Evolutionary conservation across 2,797 vertebrate species (phyloP).

Genomic region (Argentina silus): DNA sequence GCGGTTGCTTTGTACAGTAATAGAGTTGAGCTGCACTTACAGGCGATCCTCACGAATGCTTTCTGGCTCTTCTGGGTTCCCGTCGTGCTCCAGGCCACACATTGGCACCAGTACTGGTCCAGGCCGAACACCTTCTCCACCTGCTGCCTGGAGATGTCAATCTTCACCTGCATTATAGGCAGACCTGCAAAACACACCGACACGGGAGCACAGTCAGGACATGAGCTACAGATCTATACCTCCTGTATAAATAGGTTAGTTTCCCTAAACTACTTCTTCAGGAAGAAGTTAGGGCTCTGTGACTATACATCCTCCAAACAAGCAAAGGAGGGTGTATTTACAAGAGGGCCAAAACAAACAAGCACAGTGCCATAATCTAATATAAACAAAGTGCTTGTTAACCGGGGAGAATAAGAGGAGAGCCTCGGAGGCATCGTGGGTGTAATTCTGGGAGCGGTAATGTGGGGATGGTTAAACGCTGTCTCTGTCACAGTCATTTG

Average conservation of each 20-base stretch:
- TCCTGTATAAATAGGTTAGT: background rate
- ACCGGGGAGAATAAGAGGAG: conserved; percentile 63
- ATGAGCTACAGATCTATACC: conserved; percentile 20
- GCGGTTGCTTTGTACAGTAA: background rate
- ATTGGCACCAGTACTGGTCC: conserved; percentile 99
- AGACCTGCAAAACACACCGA: conserved; percentile 77
- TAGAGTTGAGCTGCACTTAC: conserved; percentile 79
- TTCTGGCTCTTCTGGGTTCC: conserved; percentile 99
- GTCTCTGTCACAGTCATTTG: conserved; percentile 20
- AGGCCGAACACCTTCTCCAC: conserved; percentile 98
- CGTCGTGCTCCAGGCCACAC: conserved; percentile 97
- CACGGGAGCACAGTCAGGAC: background rate
- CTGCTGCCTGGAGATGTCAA: conserved; percentile 97
- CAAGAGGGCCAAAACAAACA: conserved; percentile 43
- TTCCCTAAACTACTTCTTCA: background rate
- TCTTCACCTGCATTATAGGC: conserved; percentile 93
- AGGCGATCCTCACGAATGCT: conserved; percentile 93
- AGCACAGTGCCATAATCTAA: conserved; percentile 65
- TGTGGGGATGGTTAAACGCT: conserved; percentile 51
- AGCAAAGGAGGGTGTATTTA: background rate
- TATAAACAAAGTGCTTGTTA: conserved; percentile 71
- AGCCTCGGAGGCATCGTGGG: conserved; percentile 52
- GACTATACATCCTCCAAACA: background rate
- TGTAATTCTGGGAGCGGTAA: conserved; percentile 64
- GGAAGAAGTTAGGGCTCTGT: background rate